phyloP scores from a whole-genome alignment of 2,113 vertebrate species.

The Boleophthalmus pectinirostris region DNA sequence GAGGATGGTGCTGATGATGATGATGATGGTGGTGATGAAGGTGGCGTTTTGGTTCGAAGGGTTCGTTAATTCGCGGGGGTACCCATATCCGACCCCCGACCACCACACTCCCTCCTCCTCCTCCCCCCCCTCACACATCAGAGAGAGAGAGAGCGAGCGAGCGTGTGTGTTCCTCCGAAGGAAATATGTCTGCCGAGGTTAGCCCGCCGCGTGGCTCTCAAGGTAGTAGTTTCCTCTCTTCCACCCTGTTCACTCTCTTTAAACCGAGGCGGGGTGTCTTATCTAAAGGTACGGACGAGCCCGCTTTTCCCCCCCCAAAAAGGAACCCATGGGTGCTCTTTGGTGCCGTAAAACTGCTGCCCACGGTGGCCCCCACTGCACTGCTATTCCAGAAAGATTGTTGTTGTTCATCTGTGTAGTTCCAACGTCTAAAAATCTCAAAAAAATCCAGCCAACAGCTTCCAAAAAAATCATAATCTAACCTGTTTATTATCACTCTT shows the following conservation, averaged over 20 bases:
- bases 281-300: constrained; percentile 83
- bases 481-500: not conserved
- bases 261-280: constrained; percentile 82
- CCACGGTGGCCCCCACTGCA: constrained; percentile 74
- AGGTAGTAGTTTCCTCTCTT: constrained; percentile 89
- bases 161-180: constrained; percentile 68
- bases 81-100: constrained; percentile 67
- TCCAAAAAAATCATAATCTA: not conserved
- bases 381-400: constrained; percentile 65
- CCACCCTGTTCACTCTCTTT: constrained; percentile 89
- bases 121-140: constrained; percentile 71
- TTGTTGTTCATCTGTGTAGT: constrained; percentile 75
- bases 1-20: constrained; percentile 38
- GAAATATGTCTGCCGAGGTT: constrained; percentile 75
- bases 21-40: constrained; percentile 48
- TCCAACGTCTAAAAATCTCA: constrained; percentile 67
- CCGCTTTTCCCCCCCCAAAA: constrained; percentile 73
- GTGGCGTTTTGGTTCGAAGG: constrained; percentile 75
- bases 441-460: not conserved
- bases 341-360: constrained; percentile 59
- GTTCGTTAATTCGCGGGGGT: constrained; percentile 81
- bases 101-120: constrained; percentile 44
- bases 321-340: constrained; percentile 63
- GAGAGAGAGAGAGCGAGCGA: constrained; percentile 52
- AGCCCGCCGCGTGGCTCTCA: constrained; percentile 83